Conservation (phyloP, 2,113 vertebrate genomes). For the Platanista minor region DNA sequence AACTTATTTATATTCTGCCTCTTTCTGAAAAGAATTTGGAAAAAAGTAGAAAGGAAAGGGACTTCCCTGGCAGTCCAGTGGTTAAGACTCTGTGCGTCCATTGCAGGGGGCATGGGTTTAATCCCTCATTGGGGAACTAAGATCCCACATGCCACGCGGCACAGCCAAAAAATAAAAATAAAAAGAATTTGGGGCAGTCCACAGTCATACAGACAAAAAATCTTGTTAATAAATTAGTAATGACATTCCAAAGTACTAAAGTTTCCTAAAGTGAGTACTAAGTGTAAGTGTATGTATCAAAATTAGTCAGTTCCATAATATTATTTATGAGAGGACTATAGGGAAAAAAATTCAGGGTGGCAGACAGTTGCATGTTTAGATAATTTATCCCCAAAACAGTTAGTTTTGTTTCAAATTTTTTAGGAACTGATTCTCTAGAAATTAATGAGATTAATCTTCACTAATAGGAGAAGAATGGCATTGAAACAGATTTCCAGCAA, state of each 20-base stretch:
- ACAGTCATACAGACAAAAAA: neutral
- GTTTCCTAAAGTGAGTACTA: neutral
- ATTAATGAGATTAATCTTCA: constrained; percentile 46
- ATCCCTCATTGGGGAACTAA: too few species aligned
- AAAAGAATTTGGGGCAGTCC: neutral
- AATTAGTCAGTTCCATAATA: neutral
- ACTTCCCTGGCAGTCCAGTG: too few species aligned
- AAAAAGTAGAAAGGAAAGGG: too few species aligned
- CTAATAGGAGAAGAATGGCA: constrained; percentile 81
- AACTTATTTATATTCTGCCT: neutral
- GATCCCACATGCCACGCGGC: accelerated
- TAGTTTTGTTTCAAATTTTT: constrained; percentile 24
- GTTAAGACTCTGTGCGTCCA: too few species aligned
- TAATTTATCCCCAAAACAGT: neutral
- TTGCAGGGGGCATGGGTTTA: too few species aligned
- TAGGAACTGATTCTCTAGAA: neutral
- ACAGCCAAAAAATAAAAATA: neutral
- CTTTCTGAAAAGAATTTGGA: neutral
- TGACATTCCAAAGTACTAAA: neutral
- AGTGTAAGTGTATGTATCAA: neutral
- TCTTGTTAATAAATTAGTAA: neutral
- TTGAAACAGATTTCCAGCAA: constrained; percentile 93
- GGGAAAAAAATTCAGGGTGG: neutral
- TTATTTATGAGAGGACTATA: neutral
- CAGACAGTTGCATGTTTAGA: neutral